These are phyloP conservation scores for Corydoras sp. DNA, from an alignment of 2,113 vertebrate species.

Conservation along the genomic window DNA sequence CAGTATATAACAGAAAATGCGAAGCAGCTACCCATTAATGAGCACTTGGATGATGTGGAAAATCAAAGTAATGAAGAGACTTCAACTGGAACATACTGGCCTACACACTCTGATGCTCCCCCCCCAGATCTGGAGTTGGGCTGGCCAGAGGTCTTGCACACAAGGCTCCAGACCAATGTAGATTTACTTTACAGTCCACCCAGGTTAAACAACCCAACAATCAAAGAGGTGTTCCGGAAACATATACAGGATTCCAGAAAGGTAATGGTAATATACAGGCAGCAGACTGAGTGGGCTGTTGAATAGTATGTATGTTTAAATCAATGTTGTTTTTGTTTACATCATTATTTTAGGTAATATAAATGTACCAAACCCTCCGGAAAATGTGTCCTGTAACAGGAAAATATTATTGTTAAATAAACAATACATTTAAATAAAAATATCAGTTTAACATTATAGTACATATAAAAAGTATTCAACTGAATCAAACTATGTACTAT, in stretches of 20 bases:
- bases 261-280: slow-evolving; percentile 64
- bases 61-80: slow-evolving; percentile 64
- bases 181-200: slow-evolving; percentile 89
- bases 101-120: slow-evolving; percentile 82
- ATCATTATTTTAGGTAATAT: too few relatives aligned
- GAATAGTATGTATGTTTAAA: too few relatives aligned
- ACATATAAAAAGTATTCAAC: neutral
- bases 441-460: neutral
- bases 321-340: too few relatives aligned
- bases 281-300: too few relatives aligned
- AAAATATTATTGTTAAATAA: too few relatives aligned
- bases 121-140: slow-evolving; percentile 91
- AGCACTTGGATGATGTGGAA: slow-evolving; percentile 58
- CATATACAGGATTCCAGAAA: slow-evolving; percentile 86
- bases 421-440: neutral
- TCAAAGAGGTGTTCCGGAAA: slow-evolving; percentile 91
- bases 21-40: slow-evolving; percentile 58
- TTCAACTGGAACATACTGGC: slow-evolving; percentile 96
- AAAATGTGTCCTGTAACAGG: too few relatives aligned
- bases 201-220: slow-evolving; percentile 79
- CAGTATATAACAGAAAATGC: slow-evolving; percentile 76
- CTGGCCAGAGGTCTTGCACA: slow-evolving; percentile 80
- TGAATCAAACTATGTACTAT: neutral
- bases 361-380: too few relatives aligned
- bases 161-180: slow-evolving; percentile 75